A percentile compares a stretch with the other conserved stretches of the same genome.
These are phyloP conservation scores for Idaea dimidiata DNA, from an alignment of 2,888 invertebrate species.

Conservation along the genomic window DNA sequence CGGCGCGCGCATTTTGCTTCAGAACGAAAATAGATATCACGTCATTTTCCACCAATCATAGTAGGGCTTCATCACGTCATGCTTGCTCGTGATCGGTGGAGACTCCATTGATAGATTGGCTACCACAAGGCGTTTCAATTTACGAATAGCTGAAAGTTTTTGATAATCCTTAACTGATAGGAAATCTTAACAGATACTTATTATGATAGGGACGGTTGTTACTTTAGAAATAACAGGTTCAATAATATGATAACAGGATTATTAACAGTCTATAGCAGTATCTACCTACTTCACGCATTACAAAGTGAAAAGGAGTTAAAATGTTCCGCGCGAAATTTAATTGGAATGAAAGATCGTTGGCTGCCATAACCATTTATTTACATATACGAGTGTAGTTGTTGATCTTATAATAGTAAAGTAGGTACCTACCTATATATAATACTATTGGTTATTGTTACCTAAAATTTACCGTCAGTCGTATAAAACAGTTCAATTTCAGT, in stretches of 20 bases:
- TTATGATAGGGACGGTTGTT: constrained; percentile 44
- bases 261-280: not conserved
- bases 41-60: constrained; percentile 63
- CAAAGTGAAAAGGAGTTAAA: constrained; percentile 37
- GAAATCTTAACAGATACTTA: constrained; percentile 58
- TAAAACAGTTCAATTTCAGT: not conserved
- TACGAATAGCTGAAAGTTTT: constrained; percentile 75
- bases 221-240: constrained; percentile 8
- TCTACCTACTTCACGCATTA: constrained; percentile 23
- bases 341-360: constrained; percentile 32
- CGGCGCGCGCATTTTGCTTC: constrained; percentile 66
- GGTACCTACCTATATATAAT: too few relatives aligned
- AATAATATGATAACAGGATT: constrained; percentile 14
- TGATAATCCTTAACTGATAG: constrained; percentile 74
- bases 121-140: constrained; percentile 70
- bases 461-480: not conserved
- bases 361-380: constrained; percentile 14
- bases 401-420: too few relatives aligned
- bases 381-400: not conserved
- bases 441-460: too few relatives aligned
- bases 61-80: constrained; percentile 56
- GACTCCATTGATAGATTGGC: constrained; percentile 70
- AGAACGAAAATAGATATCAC: constrained; percentile 70
- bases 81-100: constrained; percentile 53
- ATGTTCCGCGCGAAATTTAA: constrained; percentile 48